phyloP scores from a whole-genome alignment of 1,140 invertebrate species.

The Anagrus nilaparvatae region DNA sequence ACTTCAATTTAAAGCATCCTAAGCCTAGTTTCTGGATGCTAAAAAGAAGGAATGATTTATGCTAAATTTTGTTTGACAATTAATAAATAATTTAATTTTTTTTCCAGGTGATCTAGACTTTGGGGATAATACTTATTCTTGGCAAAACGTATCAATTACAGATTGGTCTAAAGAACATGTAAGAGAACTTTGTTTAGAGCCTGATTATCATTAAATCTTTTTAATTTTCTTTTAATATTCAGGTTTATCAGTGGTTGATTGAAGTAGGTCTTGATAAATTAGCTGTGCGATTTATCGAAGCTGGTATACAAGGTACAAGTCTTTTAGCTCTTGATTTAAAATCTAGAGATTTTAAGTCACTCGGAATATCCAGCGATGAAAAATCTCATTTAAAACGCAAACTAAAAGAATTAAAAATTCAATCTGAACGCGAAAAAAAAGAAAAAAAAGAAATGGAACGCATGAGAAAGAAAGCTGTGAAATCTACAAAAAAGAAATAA shows the following conservation, averaged over 20 bases:
- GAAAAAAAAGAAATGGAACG: conserved; percentile 70
- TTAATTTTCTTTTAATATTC: conserved; percentile 11
- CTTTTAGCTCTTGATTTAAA: conserved; percentile 73
- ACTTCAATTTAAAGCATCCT: too few relatives aligned
- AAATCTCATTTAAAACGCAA: conserved; percentile 77
- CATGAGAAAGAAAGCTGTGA: conserved; percentile 68
- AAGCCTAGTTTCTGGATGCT: too few relatives aligned
- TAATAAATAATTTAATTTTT: too few relatives aligned
- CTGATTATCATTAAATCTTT: conserved; percentile 8
- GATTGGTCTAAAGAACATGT: conserved; percentile 86
- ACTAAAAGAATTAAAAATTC: conserved; percentile 72
- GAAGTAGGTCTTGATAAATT: conserved; percentile 73
- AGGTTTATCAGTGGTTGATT: conserved; percentile 85
- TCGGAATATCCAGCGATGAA: conserved; percentile 71
- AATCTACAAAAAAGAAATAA: conserved; percentile 58
- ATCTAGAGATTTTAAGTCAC: conserved; percentile 78
- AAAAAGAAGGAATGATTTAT: too few relatives aligned
- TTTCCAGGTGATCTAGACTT: conserved; percentile 37
- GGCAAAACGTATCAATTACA: conserved; percentile 57
- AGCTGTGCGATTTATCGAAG: conserved; percentile 71
- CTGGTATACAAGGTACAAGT: conserved; percentile 71
- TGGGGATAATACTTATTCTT: conserved; percentile 55
- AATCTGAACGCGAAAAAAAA: conserved; percentile 70
- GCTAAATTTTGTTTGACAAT: too few relatives aligned
- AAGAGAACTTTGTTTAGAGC: conserved; percentile 20